These are phyloP conservation scores for Phymatocera aterrima DNA, from an alignment of 2,888 invertebrate genomes.

Conservation along the genomic window DNA sequence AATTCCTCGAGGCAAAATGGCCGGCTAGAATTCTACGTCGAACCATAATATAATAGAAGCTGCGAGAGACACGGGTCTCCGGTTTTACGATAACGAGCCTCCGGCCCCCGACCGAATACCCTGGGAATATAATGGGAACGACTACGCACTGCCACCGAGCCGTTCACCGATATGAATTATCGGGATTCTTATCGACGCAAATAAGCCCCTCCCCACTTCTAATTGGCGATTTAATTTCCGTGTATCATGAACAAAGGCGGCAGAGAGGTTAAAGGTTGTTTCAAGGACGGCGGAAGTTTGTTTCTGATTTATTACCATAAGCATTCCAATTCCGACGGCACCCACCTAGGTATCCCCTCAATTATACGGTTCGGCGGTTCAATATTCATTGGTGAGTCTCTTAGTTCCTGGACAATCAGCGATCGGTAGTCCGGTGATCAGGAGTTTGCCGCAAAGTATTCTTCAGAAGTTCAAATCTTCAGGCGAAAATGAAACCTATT, in stretches of 20 bases:
- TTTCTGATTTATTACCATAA: background rate
- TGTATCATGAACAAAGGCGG: background rate
- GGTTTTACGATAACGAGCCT: slow-evolving; percentile 5
- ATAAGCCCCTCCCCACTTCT: background rate
- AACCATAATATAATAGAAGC: background rate
- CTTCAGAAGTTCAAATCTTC: too few species aligned
- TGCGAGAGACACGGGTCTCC: background rate
- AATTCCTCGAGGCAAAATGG: background rate
- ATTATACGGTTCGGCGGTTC: too few species aligned
- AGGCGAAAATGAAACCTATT: too few species aligned
- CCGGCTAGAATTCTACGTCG: background rate
- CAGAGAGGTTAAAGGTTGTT: background rate
- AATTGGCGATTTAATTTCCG: background rate
- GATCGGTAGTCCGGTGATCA: too few species aligned
- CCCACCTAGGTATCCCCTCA: too few species aligned
- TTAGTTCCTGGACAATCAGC: too few species aligned
- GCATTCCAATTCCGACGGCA: background rate
- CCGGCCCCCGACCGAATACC: background rate
- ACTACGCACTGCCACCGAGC: background rate
- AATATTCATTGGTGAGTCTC: too few species aligned
- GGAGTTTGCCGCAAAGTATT: too few species aligned
- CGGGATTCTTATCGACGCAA: background rate
- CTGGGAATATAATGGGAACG: slow-evolving; percentile 4
- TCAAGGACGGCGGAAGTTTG: background rate
- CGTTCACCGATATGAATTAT: background rate